Evolutionary conservation across 2,797 vertebrate species (phyloP).

Genomic region (Bradypodion pumilum): DNA sequence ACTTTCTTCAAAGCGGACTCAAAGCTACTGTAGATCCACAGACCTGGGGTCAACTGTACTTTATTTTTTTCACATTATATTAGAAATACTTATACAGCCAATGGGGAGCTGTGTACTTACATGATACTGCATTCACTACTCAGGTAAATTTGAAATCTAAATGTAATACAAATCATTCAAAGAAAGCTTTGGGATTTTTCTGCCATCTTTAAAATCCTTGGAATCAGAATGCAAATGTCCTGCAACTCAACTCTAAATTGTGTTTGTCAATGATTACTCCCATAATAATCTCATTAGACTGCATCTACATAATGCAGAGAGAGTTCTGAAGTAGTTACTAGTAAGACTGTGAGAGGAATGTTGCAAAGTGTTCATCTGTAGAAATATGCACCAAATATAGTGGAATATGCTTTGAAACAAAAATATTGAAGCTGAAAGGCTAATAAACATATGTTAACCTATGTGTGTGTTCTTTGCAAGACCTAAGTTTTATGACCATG

Average conservation of each 20-base stretch:
- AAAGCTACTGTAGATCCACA: constrained; percentile 70
- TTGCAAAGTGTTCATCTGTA: constrained; percentile 29
- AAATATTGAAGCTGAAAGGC: background rate
- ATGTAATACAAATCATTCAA: constrained; percentile 56
- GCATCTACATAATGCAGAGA: background rate
- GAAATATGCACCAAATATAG: constrained; percentile 1
- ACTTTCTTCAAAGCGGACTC: background rate
- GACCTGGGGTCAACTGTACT: constrained; percentile 78
- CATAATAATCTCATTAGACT: constrained; percentile 16
- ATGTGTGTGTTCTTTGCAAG: background rate
- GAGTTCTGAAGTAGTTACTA: constrained; percentile 34
- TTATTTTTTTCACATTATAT: constrained; percentile 73
- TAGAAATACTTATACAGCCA: constrained; percentile 65
- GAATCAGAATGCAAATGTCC: constrained; percentile 48
- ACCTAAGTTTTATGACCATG: background rate
- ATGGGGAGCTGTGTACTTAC: constrained; percentile 62
- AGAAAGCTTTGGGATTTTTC: constrained; percentile 45
- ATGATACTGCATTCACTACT: constrained; percentile 61
- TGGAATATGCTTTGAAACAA: background rate
- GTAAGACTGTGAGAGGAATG: background rate
- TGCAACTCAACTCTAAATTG: constrained; percentile 44
- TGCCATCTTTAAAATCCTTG: constrained; percentile 18
- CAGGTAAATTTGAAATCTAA: constrained; percentile 66
- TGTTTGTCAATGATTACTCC: constrained; percentile 31
- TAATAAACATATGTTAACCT: background rate